Conservation (phyloP, 2,888 invertebrate species). For the Diaprepes abbreviatus region DNA sequence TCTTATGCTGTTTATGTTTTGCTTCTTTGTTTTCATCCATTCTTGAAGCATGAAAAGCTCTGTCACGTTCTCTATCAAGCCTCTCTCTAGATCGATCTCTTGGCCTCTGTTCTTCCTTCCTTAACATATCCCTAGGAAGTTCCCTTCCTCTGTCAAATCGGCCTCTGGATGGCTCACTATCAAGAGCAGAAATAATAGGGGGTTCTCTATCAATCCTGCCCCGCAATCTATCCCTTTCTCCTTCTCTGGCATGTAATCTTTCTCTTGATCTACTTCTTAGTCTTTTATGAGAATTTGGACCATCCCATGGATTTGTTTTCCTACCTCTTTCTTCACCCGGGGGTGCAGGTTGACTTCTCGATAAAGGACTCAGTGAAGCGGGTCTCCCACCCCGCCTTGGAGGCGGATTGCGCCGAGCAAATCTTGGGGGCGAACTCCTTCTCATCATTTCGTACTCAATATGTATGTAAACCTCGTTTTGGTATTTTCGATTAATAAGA, state of each 20-base stretch:
- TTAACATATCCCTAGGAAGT: conserved; percentile 9
- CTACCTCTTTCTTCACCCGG: conserved; percentile 39
- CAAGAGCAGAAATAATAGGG: conserved; percentile 8
- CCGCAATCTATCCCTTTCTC: background rate
- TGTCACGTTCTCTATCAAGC: conserved; percentile 7
- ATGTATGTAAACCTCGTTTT: too few species aligned
- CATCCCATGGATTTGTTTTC: conserved; percentile 28
- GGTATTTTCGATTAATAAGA: too few species aligned
- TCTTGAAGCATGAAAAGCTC: conserved; percentile 3
- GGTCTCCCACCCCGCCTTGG: conserved; percentile 23
- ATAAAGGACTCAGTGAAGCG: conserved; percentile 37
- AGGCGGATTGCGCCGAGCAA: conserved; percentile 24
- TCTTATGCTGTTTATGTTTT: background rate
- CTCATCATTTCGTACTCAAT: conserved; percentile 20
- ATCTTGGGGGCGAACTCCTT: conserved; percentile 37
- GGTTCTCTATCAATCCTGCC: conserved; percentile 6
- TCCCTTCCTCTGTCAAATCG: conserved; percentile 19
- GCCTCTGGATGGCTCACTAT: background rate
- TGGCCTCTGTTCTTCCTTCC: conserved; percentile 21
- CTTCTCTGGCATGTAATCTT: conserved; percentile 33
- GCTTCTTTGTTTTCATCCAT: conserved; percentile 13
- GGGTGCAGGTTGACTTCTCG: conserved; percentile 29
- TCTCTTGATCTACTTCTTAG: conserved; percentile 28
- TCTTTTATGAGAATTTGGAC: background rate
- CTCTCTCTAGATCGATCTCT: conserved; percentile 36